A percentile compares a stretch with the other conserved stretches of the same genome.
phyloP scores from a whole-genome alignment of 2,797 vertebrate genomes.

The Brotula barbata region DNA sequence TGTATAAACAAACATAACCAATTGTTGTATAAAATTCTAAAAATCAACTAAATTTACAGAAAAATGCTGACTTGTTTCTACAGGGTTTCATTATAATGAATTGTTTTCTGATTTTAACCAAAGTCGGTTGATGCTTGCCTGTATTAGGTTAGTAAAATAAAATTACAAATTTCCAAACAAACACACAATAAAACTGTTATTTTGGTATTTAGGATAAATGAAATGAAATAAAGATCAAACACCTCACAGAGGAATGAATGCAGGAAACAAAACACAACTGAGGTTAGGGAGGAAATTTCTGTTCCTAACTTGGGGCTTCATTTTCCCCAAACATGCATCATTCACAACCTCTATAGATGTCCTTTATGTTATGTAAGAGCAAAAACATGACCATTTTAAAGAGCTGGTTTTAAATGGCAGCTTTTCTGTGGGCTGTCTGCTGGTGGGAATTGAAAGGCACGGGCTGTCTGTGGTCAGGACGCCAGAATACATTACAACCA shows the following conservation, averaged over 20 bases:
- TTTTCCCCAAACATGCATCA: conserved; percentile 18
- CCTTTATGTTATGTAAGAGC: conserved; percentile 38
- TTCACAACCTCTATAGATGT: conserved; percentile 17
- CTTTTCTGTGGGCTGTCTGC: conserved; percentile 30
- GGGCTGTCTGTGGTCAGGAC: conserved; percentile 33
- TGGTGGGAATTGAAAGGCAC: conserved; percentile 17
- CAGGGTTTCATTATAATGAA: too few species aligned
- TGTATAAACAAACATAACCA: too few species aligned
- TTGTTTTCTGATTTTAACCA: too few species aligned
- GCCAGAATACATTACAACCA: conserved; percentile 47
- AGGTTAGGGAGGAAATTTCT: conserved; percentile 1
- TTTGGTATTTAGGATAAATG: too few species aligned
- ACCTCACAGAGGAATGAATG: conserved; percentile 4
- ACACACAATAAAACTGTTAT: too few species aligned
- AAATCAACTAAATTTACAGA: too few species aligned
- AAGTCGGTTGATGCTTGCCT: too few species aligned
- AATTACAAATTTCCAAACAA: too few species aligned
- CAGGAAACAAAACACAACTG: conserved; percentile 21
- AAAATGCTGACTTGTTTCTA: too few species aligned
- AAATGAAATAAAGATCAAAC: conserved; percentile 30
- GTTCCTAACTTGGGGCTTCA: conserved; percentile 34
- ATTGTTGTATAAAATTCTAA: too few species aligned
- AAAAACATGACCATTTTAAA: conserved; percentile 40
- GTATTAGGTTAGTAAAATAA: too few species aligned
- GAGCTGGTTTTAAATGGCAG: conserved; percentile 30